Percentiles rank a stretch among this genome's conserved stretches.
Evolutionary conservation across 2,797 vertebrate species (phyloP).

Genomic region (Pseudochirops cupreus): DNA sequence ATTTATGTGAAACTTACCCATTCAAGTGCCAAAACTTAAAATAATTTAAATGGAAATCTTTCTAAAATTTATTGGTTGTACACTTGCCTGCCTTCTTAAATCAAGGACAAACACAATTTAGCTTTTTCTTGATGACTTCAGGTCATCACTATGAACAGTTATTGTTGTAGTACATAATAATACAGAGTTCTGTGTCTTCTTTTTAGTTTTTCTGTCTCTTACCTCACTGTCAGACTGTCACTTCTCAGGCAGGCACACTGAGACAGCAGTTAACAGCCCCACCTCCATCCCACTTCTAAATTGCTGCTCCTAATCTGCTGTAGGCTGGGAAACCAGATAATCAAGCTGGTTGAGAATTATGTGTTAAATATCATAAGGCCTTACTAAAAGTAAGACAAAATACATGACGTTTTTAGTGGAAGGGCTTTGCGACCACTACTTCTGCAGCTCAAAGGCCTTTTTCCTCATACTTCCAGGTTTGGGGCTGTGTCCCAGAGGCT

Average conservation of each 20-base stretch:
- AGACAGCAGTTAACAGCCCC: conserved; percentile 5
- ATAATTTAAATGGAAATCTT: conserved; percentile 18
- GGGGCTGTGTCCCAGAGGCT: conserved; percentile 44
- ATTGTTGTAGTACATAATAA: conserved; percentile 21
- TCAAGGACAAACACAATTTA: conserved; percentile 28
- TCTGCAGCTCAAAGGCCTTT: conserved; percentile 28
- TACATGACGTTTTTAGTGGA: neutral
- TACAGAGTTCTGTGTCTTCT: neutral
- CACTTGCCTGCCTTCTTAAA: conserved; percentile 17
- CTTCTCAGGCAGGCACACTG: conserved; percentile 40
- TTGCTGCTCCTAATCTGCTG: conserved; percentile 33
- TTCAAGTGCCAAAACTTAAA: neutral
- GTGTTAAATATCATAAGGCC: conserved; percentile 16
- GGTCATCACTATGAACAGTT: conserved; percentile 39
- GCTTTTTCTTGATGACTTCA: conserved; percentile 42
- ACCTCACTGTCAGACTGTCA: conserved; percentile 42
- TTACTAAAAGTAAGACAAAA: conserved; percentile 9
- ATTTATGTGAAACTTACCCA: neutral
- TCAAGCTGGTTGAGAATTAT: neutral
- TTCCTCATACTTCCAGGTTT: conserved; percentile 28
- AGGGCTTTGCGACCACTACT: conserved; percentile 13
- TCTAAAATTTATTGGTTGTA: conserved; percentile 36
- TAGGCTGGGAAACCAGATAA: conserved; percentile 8
- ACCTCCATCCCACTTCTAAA: neutral
- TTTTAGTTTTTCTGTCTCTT: conserved; percentile 33